These are phyloP conservation scores for Chouioia cunea DNA, from an alignment of 2,888 invertebrate species.

Conservation along the genomic window DNA sequence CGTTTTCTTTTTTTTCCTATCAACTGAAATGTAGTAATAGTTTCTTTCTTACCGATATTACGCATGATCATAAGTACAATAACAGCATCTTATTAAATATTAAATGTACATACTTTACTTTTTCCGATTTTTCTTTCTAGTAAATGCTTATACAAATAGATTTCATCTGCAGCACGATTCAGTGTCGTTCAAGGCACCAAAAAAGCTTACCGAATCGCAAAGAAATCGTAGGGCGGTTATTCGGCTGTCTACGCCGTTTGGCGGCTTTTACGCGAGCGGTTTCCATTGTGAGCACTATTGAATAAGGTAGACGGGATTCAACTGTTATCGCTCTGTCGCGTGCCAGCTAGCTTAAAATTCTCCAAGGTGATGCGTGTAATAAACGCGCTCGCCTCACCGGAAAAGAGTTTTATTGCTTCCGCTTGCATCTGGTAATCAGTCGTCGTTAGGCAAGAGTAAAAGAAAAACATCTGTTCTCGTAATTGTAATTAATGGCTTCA, in stretches of 20 bases:
- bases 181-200: too few species aligned
- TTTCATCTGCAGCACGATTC: too few species aligned
- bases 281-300: slow-evolving; percentile 10
- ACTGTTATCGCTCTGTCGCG: slow-evolving; percentile 5
- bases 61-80: slow-evolving; percentile 25
- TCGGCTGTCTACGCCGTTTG: background rate
- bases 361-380: background rate
- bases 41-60: slow-evolving; percentile 6
- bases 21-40: slow-evolving; percentile 8
- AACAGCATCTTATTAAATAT: slow-evolving; percentile 3
- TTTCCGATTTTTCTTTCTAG: background rate
- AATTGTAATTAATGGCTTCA: background rate
- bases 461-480: slow-evolving; percentile 13
- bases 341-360: slow-evolving; percentile 34
- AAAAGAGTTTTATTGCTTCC: slow-evolving; percentile 38
- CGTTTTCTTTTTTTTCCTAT: slow-evolving; percentile 5
- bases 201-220: too few species aligned
- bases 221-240: slow-evolving; percentile 1
- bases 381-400: background rate
- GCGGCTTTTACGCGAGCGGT: background rate
- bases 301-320: slow-evolving; percentile 7
- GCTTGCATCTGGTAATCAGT: slow-evolving; percentile 20
- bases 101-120: background rate
- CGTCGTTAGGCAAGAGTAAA: background rate
- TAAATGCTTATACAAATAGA: background rate